phyloP scores from a whole-genome alignment of 2,797 vertebrate genomes.

The Danio tinwini region DNA sequence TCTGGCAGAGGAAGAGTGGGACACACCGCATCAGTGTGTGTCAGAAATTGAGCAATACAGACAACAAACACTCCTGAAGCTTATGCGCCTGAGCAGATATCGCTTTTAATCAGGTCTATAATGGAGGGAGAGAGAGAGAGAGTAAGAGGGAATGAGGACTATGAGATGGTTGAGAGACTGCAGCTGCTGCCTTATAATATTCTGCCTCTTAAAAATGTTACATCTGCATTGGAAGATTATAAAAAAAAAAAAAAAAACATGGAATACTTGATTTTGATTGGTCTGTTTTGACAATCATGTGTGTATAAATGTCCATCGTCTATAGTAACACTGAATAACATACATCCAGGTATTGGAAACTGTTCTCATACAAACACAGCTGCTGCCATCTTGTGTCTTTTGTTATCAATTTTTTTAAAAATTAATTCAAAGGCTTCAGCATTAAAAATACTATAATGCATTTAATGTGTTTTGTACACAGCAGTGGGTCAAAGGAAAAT shows the following conservation, averaged over 20 bases:
- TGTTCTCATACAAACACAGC: too few species aligned
- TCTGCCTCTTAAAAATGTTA: background rate
- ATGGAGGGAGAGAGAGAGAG: background rate
- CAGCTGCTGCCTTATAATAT: background rate
- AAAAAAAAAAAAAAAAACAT: background rate
- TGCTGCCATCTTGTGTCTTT: too few species aligned
- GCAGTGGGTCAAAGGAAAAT: too few species aligned
- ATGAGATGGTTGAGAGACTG: background rate
- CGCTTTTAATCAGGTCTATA: conserved; percentile 44
- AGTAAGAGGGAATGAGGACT: background rate
- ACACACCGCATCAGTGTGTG: background rate
- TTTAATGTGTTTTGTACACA: too few species aligned
- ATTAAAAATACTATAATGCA: too few species aligned
- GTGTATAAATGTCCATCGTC: too few species aligned
- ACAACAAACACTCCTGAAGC: conserved; percentile 38
- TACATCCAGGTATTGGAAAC: too few species aligned
- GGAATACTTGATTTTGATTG: too few species aligned
- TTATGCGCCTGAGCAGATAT: conserved; percentile 38
- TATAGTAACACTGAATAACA: too few species aligned
- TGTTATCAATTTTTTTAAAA: too few species aligned
- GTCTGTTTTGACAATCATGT: too few species aligned
- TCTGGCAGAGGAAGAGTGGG: background rate
- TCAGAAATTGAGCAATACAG: background rate
- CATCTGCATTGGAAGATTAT: background rate
- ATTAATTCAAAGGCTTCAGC: too few species aligned